Base-by-base conservation (phyloP, 2,113 vertebrate genomes). In the Gavialis gangeticus region DNA sequence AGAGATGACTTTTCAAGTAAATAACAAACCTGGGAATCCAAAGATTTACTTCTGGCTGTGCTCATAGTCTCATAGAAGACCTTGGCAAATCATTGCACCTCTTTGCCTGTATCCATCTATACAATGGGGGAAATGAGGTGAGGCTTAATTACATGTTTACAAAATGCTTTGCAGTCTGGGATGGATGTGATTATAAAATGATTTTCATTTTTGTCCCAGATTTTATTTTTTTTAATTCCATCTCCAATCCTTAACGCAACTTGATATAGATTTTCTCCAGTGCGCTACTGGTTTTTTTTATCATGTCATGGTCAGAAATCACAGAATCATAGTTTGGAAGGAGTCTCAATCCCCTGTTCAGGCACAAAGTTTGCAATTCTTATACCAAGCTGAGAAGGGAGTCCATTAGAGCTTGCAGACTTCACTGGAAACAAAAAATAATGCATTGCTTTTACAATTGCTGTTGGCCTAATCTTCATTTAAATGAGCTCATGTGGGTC, bases 81-180 rank as follows among this genome's bases (percentile, higher is more conserved):
- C 87, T n/a, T 88, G 87, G 66, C 82, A 90, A 71, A 78, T 93
- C 54, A 60, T 93, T 90, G 78, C 24, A 34, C 17, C 14, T 90
- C 24, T 78, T 90, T 93, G 90, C 83, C 82, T 97, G 58, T 71
- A 59, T 46, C 34, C 92, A 84, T 66, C 85, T 91, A 93, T 96
- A 93, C 96, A 94, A 94, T 85, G 76, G 82, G 77, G 82, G 85
- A 80, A 94, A 89, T 92, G 92, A 85, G 92, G 90, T 91, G 92
- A 96, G 92, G 87, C 76, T 93, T 95, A 95, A 96, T 96, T 93
- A 96, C 94, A 94, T 91, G 76, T 80, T 92, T 92, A 24, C 82
- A 93, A 89, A 94, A 64, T 91, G 82, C 85, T 95, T 94, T 95
- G 93, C 91, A 87, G 93, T 95, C 67, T 89, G 93, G 96, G 87